Conservation (phyloP, 2,888 invertebrate genomes). For the Thymelicus lineola region DNA sequence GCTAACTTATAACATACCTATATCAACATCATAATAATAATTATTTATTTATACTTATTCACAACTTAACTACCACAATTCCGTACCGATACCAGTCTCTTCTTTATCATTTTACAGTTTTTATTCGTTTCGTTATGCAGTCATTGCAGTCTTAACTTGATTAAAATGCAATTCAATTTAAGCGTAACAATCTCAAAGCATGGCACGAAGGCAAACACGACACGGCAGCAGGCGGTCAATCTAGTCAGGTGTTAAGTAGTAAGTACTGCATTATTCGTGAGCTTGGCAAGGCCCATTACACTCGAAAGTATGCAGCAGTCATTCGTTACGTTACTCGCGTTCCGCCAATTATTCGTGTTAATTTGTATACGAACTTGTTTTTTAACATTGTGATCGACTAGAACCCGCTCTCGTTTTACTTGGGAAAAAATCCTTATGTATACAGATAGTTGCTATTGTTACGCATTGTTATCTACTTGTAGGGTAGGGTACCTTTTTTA, state of each 20-base stretch:
- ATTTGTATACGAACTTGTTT: slow-evolving; percentile 32
- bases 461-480: background rate
- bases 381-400: slow-evolving; percentile 4
- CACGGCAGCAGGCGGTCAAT: slow-evolving; percentile 52
- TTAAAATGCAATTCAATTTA: slow-evolving; percentile 23
- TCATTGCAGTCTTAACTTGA: background rate
- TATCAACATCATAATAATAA: too few species aligned
- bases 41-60: too few species aligned
- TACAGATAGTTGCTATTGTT: background rate
- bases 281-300: slow-evolving; percentile 59
- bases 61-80: too few species aligned
- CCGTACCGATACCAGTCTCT: background rate
- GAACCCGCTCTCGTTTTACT: background rate
- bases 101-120: background rate
- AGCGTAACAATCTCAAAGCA: slow-evolving; percentile 36
- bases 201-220: slow-evolving; percentile 45
- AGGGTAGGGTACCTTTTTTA: too few species aligned
- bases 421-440: slow-evolving; percentile 1
- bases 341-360: slow-evolving; percentile 45
- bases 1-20: too few species aligned
- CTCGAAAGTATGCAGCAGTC: slow-evolving; percentile 66
- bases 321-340: slow-evolving; percentile 58
- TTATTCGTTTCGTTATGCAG: slow-evolving; percentile 15
- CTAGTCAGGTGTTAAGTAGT: slow-evolving; percentile 52
- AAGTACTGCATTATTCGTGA: slow-evolving; percentile 47